Evolutionary conservation across 2,888 invertebrate genomes (phyloP).

Genomic region (Corbicula japonica): DNA sequence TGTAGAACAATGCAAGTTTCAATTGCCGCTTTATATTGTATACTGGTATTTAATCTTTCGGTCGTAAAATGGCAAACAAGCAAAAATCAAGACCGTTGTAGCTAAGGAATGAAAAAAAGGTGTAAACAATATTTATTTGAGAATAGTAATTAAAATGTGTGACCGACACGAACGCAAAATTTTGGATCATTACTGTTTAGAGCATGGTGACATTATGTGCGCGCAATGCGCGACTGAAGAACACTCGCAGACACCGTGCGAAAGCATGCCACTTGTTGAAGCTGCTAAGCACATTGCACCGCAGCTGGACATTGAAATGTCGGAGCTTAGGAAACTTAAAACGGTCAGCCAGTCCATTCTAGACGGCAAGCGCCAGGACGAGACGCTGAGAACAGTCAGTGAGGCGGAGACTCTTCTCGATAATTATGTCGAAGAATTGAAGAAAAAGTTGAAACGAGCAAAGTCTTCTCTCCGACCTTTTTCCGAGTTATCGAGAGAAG

Average conservation of each 20-base stretch:
- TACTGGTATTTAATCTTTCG: no score
- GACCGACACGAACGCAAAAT: conserved; percentile 33
- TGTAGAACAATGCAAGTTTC: no score
- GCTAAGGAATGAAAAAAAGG: no score
- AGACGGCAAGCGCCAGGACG: conserved; percentile 48
- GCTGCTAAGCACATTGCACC: conserved; percentile 27
- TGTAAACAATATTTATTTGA: no score
- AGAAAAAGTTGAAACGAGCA: conserved; percentile 42
- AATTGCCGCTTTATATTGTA: no score
- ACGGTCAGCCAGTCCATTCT: conserved; percentile 49
- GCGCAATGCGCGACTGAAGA: conserved; percentile 42
- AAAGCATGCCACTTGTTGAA: conserved; percentile 28
- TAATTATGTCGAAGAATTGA: conserved; percentile 43
- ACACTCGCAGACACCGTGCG: conserved; percentile 47
- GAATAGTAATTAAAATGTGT: no score
- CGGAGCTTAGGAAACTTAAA: conserved; percentile 48
- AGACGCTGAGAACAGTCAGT: conserved; percentile 23
- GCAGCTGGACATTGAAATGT: conserved; percentile 26
- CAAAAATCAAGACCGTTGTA: no score
- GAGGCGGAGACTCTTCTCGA: conserved; percentile 47
- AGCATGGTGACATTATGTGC: conserved; percentile 37
- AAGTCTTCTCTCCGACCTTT: conserved; percentile 34
- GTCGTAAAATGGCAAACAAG: no score
- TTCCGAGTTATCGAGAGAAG: conserved; percentile 49
- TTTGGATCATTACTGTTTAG: conserved; percentile 37